Evolutionary conservation across 2,113 vertebrate species (phyloP).

Genomic region (Taxidea taxus): DNA sequence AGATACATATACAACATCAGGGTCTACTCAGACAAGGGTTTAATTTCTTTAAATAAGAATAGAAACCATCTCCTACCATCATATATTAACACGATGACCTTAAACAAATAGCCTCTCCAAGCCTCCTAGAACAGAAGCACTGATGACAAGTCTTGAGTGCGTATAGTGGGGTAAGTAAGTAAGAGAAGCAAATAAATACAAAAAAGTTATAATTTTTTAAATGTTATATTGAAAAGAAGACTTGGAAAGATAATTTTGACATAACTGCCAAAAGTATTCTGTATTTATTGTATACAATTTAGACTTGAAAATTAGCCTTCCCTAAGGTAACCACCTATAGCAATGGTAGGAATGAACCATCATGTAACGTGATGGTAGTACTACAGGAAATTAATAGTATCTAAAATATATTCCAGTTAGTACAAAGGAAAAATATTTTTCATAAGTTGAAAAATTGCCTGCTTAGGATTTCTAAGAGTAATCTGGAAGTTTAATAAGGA

Average conservation of each 20-base stretch:
- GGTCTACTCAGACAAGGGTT: not conserved
- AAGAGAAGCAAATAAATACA: not conserved
- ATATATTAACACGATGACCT: not conserved
- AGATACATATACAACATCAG: not conserved
- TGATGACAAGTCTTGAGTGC: not conserved
- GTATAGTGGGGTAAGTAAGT: not conserved
- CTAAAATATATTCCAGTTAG: not conserved
- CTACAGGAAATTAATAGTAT: not conserved
- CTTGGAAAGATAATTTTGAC: not conserved
- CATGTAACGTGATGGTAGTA: not conserved
- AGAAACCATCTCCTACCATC: not conserved
- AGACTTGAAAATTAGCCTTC: not conserved
- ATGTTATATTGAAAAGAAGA: not conserved
- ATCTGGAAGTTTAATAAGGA: not conserved
- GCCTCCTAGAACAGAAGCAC: not conserved
- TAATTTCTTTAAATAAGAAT: not conserved
- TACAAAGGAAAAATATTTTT: not conserved
- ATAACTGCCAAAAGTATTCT: not conserved
- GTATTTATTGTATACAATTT: not conserved
- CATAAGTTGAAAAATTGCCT: not conserved
- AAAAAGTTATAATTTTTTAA: not conserved
- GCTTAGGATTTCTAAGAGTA: not conserved
- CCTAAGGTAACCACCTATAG: not conserved
- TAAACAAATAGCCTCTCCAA: not conserved
- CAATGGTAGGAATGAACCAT: not conserved